phyloP scores from a whole-genome alignment of 1,140 invertebrate genomes.

The Ooceraea biroi region DNA sequence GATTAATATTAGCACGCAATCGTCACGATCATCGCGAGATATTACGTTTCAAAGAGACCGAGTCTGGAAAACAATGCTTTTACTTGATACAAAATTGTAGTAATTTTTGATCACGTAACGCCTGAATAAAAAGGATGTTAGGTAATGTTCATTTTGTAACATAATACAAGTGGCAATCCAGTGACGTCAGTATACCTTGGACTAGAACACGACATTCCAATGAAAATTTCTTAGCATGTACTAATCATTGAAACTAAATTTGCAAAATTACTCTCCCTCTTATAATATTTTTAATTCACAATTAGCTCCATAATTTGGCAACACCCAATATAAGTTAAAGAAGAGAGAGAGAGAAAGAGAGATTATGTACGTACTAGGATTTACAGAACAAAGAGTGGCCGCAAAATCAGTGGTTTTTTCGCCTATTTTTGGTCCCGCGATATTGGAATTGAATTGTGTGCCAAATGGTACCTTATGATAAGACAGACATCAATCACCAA shows the following conservation, averaged over 20 bases:
- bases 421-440: no score
- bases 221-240: neutral
- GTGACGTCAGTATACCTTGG: neutral
- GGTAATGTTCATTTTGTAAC: neutral
- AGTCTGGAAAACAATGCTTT: neutral
- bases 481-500: no score
- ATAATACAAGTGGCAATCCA: no score
- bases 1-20: constrained; percentile 53
- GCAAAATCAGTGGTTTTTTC: no score
- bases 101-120: neutral
- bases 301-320: no score
- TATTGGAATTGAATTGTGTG: no score
- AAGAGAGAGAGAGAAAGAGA: no score
- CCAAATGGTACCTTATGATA: no score
- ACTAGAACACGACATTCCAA: constrained; percentile 1
- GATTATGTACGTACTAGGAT: no score
- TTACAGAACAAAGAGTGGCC: no score
- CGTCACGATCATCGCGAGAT: constrained; percentile 17
- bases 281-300: no score
- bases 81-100: neutral
- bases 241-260: neutral
- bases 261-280: neutral
- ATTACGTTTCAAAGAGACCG: neutral
- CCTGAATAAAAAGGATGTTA: constrained; percentile 5
- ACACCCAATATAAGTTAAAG: no score